Evolutionary conservation across 2,113 vertebrate genomes (phyloP).

Genomic region (Corythaeola cristata): DNA sequence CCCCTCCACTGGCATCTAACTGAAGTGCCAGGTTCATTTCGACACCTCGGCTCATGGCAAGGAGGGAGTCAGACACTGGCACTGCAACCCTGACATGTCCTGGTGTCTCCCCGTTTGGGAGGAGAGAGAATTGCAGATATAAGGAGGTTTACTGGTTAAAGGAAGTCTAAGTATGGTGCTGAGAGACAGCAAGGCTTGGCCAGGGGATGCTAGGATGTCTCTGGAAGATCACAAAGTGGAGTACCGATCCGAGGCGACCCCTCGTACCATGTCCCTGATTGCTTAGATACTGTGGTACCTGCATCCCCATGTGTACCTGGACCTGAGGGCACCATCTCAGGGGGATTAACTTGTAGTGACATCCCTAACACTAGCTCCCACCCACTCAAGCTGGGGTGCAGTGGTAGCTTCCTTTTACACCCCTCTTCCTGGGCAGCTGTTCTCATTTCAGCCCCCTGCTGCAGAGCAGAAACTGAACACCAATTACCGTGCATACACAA

Average conservation of each 20-base stretch:
- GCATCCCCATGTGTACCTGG: not conserved
- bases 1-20: not conserved
- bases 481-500: accelerated
- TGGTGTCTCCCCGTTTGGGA: not conserved
- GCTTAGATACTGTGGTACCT: not conserved
- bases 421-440: not conserved
- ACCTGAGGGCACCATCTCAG: not conserved
- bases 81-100: not conserved
- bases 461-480: not conserved
- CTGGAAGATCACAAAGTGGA: not conserved
- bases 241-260: not conserved
- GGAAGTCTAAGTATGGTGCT: not conserved
- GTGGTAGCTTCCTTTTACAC: not conserved
- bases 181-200: not conserved
- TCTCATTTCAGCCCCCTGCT: not conserved
- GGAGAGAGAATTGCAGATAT: not conserved
- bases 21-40: not conserved
- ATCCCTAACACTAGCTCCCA: not conserved
- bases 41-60: accelerated
- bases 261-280: not conserved
- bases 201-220: not conserved
- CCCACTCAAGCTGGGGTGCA: not conserved
- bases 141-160: not conserved
- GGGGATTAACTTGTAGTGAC: not conserved
- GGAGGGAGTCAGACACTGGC: not conserved